A percentile compares a stretch with the other conserved stretches of the same genome.
These are phyloP conservation scores for Spisula solida DNA, from an alignment of 2,888 invertebrate genomes.

Conservation along the genomic window DNA sequence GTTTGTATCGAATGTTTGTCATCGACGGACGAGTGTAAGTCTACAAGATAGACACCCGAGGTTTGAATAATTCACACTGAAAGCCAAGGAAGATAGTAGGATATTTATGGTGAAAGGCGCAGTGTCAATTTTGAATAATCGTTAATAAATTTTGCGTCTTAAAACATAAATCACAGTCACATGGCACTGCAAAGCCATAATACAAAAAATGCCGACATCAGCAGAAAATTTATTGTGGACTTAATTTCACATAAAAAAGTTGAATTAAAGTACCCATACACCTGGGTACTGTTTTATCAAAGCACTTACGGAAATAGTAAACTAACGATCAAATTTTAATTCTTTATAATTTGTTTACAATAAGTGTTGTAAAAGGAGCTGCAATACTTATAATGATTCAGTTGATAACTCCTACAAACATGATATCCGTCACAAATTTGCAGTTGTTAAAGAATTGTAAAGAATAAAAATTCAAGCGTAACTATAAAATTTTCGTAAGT, in stretches of 20 bases:
- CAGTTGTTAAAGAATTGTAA: no score
- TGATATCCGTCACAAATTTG: no score
- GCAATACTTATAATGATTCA: no score
- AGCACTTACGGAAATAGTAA: no score
- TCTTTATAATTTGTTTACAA: no score
- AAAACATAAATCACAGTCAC: slow-evolving; percentile 48
- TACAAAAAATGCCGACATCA: slow-evolving; percentile 38
- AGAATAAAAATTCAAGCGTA: no score
- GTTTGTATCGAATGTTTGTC: slow-evolving; percentile 66
- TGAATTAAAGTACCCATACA: not conserved
- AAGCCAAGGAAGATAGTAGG: slow-evolving; percentile 64
- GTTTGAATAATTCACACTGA: slow-evolving; percentile 57
- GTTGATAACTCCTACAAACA: no score
- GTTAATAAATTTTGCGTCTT: slow-evolving; percentile 63
- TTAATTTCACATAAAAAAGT: not conserved
- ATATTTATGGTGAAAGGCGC: slow-evolving; percentile 65
- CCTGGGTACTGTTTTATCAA: no score
- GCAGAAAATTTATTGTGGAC: slow-evolving; percentile 18
- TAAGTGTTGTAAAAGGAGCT: no score
- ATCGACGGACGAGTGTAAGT: slow-evolving; percentile 54
- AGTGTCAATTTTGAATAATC: slow-evolving; percentile 72
- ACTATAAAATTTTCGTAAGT: no score
- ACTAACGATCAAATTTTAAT: no score
- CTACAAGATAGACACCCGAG: slow-evolving; percentile 61
- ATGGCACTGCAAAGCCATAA: slow-evolving; percentile 16